These are phyloP conservation scores for Panonychus citri DNA, from an alignment of 1,140 invertebrate species.

Conservation along the genomic window DNA sequence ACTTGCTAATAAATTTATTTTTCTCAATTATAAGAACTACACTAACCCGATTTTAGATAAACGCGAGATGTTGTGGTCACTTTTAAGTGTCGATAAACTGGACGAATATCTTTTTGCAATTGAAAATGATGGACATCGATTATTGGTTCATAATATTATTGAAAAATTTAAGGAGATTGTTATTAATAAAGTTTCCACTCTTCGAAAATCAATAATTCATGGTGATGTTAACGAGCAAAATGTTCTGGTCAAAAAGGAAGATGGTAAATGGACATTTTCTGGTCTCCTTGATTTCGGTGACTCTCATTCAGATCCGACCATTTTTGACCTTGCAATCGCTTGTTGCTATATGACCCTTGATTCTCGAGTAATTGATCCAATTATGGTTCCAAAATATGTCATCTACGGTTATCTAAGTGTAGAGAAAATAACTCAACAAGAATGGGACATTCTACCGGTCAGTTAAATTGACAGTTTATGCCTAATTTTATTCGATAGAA, in stretches of 20 bases:
- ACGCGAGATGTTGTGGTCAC: not conserved
- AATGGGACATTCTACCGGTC: not conserved
- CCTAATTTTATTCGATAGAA: no score
- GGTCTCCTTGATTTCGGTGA: slow-evolving; percentile 12
- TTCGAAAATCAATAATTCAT: slow-evolving; percentile 2
- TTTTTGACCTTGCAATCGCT: slow-evolving; percentile 10
- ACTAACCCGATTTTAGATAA: not conserved
- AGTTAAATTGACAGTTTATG: no score
- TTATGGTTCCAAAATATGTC: not conserved
- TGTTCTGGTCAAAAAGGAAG: slow-evolving; percentile 4
- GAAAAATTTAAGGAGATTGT: not conserved
- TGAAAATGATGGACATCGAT: not conserved
- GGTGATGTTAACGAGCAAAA: slow-evolving; percentile 12
- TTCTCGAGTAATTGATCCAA: not conserved
- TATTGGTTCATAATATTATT: not conserved
- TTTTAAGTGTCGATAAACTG: not conserved
- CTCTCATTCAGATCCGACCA: slow-evolving; percentile 3
- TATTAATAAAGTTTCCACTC: not conserved
- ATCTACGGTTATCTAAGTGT: not conserved
- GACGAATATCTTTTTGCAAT: not conserved
- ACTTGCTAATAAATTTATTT: not conserved
- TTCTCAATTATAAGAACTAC: not conserved
- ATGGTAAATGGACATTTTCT: not conserved
- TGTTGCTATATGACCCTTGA: slow-evolving; percentile 1
- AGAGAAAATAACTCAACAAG: not conserved